Base-by-base conservation (phyloP, 2,113 vertebrate genomes). In the Pampusana beccarii region DNA sequence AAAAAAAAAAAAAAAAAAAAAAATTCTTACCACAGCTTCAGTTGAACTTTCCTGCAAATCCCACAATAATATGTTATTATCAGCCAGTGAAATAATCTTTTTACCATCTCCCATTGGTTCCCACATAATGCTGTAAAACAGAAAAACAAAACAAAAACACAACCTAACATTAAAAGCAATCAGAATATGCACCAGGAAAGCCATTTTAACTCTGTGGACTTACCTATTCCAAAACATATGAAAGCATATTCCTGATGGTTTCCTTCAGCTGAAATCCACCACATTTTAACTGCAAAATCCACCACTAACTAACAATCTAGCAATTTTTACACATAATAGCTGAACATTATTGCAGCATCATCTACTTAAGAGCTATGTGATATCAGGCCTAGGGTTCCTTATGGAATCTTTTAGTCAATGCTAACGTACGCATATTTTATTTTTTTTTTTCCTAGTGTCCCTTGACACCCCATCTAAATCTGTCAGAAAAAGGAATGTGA, bases 51-150 rank as follows among this genome's bases (percentile, higher is more conserved):
- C 98, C 96, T 99, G 98, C 94, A 99, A 98, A 98, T 99, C 99
- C 99, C 99, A 99, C 81, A 99, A 97, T 95, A 99, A 96, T 61
- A 99, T 94, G 54, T 99, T 98, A 95, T 98, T 99, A 98, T 99
- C 99, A 26, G 99, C 99, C 98, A 99, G 95, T 3, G 99, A 99
- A 97, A 99, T 98, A 91, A 99, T 89, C 57, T 98, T 99, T 97
- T 98, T 99, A 69, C 99, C 99, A 0, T 99, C 99, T 65, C 99
- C 99, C 98, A 99, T 98, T 11, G 99, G 99, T 92, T 99, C 99
- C 99, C 99, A 99, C 25, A 98, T 90, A 82, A 99, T 98, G 48
- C 99, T 99, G 98, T 31, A 94, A 94, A 95, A 86, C 12, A 92
- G 20, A 93, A 91, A 91, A 44, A 72, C 71, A 38, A 57, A 53